phyloP scores from a whole-genome alignment of 1,140 invertebrate genomes.

The Parasteatoda tepidariorum region DNA sequence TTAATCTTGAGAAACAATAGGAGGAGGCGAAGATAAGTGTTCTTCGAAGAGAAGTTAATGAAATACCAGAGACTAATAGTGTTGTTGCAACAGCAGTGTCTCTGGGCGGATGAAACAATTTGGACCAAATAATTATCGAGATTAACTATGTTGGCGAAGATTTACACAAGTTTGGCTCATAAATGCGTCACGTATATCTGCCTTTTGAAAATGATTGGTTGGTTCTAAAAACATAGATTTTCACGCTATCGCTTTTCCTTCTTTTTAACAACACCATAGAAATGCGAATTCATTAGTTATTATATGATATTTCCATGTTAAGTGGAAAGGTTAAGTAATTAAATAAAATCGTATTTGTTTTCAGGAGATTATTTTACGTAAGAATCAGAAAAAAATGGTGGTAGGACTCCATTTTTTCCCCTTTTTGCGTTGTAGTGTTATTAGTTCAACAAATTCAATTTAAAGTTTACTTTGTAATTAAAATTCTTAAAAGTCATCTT shows the following conservation, averaged over 20 bases:
- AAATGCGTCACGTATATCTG: background rate
- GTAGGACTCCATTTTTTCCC: too few relatives aligned
- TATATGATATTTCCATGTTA: background rate
- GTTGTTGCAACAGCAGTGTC: background rate
- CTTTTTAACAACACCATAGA: too few relatives aligned
- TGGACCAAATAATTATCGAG: slow-evolving; percentile 21
- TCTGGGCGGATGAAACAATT: slow-evolving; percentile 32
- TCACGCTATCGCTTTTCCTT: background rate
- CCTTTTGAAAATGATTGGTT: background rate
- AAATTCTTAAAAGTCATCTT: too few relatives aligned
- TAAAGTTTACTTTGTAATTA: too few relatives aligned
- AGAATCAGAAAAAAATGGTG: too few relatives aligned
- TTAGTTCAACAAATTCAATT: too few relatives aligned
- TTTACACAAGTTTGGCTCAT: background rate
- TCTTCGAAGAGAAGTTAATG: slow-evolving; percentile 28
- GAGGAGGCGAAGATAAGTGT: slow-evolving; percentile 20
- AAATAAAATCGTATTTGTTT: too few relatives aligned
- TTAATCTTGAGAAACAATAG: slow-evolving; percentile 4
- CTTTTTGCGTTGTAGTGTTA: too few relatives aligned
- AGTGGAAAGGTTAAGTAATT: too few relatives aligned
- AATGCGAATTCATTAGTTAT: background rate
- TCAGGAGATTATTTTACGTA: too few relatives aligned
- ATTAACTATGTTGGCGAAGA: background rate
- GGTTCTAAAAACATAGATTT: background rate
- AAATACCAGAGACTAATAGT: slow-evolving; percentile 56